These are phyloP conservation scores for Ataeniobius toweri DNA, from an alignment of 2,797 vertebrate genomes.

Conservation along the genomic window DNA sequence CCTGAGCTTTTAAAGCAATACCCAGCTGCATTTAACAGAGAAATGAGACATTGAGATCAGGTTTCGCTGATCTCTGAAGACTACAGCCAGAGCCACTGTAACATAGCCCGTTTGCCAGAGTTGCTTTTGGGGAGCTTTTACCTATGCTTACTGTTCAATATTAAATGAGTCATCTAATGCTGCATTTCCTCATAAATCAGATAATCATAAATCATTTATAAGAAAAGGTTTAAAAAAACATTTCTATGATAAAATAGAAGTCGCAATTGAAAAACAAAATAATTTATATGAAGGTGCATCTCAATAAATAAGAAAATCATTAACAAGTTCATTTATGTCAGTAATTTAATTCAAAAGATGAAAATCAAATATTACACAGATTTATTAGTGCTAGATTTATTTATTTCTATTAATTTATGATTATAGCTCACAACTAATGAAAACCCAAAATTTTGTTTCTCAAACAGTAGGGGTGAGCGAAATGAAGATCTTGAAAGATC, in stretches of 20 bases:
- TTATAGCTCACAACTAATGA: not conserved
- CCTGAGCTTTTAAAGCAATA: conserved; percentile 50
- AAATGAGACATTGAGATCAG: conserved; percentile 48
- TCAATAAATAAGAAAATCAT: too few species aligned
- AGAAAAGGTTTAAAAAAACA: not conserved
- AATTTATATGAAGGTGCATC: not conserved
- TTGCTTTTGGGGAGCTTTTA: not conserved
- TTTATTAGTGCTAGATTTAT: not conserved
- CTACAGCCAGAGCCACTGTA: conserved; percentile 28
- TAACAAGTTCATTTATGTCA: not conserved
- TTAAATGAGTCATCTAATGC: conserved; percentile 1
- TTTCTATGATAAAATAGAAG: not conserved
- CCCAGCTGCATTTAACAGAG: conserved; percentile 37
- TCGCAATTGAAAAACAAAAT: not conserved
- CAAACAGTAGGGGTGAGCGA: not conserved
- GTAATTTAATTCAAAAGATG: not conserved
- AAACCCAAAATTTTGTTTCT: not conserved
- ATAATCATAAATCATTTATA: not conserved
- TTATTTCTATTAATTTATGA: not conserved
- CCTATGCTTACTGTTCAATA: not conserved
- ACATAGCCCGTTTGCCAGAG: conserved; percentile 20
- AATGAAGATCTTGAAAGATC: not conserved
- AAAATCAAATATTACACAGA: not conserved
- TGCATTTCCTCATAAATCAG: not conserved
- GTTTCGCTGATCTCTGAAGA: conserved; percentile 57